Conservation (phyloP, 2,888 invertebrate genomes). For the Asteroscopus sphinx region DNA sequence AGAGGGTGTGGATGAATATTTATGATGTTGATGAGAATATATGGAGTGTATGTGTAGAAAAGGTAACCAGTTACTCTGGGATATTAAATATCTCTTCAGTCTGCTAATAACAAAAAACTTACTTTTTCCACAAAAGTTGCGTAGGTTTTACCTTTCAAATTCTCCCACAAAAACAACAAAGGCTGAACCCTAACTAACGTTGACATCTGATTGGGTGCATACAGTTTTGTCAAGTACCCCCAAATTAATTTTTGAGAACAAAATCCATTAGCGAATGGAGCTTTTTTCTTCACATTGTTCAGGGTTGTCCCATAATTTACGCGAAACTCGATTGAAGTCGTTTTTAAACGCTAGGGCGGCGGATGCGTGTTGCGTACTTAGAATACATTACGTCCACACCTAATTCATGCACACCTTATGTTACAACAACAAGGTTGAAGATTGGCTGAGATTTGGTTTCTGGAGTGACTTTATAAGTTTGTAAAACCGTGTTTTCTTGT, state of each 20-base stretch:
- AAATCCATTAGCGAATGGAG: conserved; percentile 88
- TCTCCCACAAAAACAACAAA: conserved; percentile 61
- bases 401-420: conserved; percentile 46
- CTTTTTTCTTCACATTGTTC: conserved; percentile 84
- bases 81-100: too few species aligned
- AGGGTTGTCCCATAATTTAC: conserved; percentile 88
- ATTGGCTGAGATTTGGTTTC: conserved; percentile 39
- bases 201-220: conserved; percentile 81
- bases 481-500: conserved; percentile 82
- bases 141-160: conserved; percentile 25
- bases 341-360: conserved; percentile 87
- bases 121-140: conserved; percentile 23
- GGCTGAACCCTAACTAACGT: conserved; percentile 65
- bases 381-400: conserved; percentile 10
- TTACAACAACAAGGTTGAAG: conserved; percentile 42
- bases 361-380: conserved; percentile 68
- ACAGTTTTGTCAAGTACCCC: conserved; percentile 86
- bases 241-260: conserved; percentile 89
- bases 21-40: too few species aligned
- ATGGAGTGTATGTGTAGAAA: too few species aligned
- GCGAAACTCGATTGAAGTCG: conserved; percentile 84
- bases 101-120: too few species aligned
- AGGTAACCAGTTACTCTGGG: too few species aligned
- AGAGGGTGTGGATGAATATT: too few species aligned
- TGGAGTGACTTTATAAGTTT: conserved; percentile 53